Conservation (phyloP, 2,797 vertebrate genomes). For the Tympanoctomys barrerae region DNA sequence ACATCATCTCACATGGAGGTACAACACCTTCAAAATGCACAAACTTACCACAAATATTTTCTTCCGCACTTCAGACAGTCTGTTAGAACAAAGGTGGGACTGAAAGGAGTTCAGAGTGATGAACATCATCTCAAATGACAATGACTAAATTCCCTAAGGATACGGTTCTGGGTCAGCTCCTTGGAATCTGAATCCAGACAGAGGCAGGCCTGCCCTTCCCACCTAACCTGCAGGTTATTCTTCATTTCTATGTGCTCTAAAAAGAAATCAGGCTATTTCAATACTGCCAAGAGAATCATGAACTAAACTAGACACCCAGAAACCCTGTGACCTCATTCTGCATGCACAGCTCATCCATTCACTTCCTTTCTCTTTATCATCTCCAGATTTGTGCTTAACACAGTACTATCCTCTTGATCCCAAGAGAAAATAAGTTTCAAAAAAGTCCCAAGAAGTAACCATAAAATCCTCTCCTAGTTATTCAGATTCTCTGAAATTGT, state of each 20-base stretch:
- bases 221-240: constrained; percentile 49
- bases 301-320: constrained; percentile 47
- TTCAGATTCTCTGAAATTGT: not conserved
- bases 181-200: constrained; percentile 54
- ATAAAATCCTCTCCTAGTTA: constrained; percentile 49
- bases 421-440: constrained; percentile 53
- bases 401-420: not conserved
- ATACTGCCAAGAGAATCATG: not conserved
- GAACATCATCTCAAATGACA: not conserved
- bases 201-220: constrained; percentile 43
- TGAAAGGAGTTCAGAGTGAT: constrained; percentile 51
- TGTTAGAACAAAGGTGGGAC: constrained; percentile 43
- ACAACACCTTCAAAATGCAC: constrained; percentile 44
- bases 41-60: constrained; percentile 41
- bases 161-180: constrained; percentile 74
- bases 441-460: constrained; percentile 26
- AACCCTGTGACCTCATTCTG: constrained; percentile 21
- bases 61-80: not conserved
- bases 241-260: constrained; percentile 65
- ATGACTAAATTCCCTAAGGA: constrained; percentile 25
- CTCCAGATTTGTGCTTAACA: constrained; percentile 44
- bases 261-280: constrained; percentile 68
- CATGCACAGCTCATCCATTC: constrained; percentile 35
- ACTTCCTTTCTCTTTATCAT: constrained; percentile 39
- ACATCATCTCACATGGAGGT: not conserved